Evolutionary conservation across 2,113 vertebrate species (phyloP).

Genomic region (Struthidea cinerea): DNA sequence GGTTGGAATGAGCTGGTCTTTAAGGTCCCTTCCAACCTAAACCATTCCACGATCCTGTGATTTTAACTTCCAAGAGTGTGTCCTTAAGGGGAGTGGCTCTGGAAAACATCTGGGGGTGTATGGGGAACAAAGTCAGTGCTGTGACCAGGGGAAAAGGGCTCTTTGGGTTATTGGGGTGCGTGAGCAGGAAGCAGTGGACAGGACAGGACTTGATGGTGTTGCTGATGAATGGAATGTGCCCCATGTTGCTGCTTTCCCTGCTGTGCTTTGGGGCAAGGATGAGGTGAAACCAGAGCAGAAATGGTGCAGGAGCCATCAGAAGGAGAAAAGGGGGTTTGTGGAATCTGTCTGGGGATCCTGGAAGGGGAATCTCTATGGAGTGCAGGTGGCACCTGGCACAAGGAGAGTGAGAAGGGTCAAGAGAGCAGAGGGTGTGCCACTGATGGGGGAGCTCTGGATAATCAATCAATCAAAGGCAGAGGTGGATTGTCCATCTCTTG

Average conservation of each 20-base stretch:
- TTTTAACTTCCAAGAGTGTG: neutral
- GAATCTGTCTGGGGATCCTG: neutral
- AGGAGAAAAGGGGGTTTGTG: neutral
- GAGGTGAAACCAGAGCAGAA: neutral
- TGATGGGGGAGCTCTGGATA: neutral
- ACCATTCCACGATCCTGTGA: fast-evolving
- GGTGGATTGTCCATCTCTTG: neutral
- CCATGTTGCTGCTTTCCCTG: fast-evolving
- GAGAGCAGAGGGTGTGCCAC: neutral
- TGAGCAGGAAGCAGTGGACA: neutral
- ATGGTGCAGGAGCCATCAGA: neutral
- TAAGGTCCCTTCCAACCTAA: neutral
- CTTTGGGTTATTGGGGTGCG: fast-evolving
- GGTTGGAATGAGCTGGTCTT: neutral
- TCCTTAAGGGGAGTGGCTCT: neutral
- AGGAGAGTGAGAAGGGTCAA: neutral
- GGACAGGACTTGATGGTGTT: neutral
- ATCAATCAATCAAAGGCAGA: fast-evolving
- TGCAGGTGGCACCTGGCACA: neutral
- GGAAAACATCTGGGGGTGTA: fast-evolving
- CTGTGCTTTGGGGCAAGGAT: neutral
- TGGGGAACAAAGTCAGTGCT: neutral
- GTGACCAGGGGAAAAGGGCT: neutral
- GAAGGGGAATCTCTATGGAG: neutral
- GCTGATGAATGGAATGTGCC: neutral